phyloP scores from a whole-genome alignment of 2,113 vertebrate species.

The Protobothrops mucrosquamatus region DNA sequence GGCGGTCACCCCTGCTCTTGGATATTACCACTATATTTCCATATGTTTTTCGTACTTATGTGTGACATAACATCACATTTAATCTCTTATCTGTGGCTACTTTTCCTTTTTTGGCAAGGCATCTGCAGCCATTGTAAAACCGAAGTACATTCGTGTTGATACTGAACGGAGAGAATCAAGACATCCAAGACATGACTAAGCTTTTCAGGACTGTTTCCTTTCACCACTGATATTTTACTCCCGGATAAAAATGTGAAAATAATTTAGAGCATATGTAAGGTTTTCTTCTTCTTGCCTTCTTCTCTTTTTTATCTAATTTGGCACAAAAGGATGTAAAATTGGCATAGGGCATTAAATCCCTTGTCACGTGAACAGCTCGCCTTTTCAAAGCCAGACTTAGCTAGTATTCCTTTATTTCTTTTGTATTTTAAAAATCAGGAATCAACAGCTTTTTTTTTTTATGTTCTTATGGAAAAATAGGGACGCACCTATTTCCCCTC shows the following conservation, averaged over 20 bases:
- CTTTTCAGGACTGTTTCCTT: neutral
- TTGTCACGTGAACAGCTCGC: neutral
- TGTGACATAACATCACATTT: neutral
- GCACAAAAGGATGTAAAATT: neutral
- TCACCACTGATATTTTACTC: neutral
- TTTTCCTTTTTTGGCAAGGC: neutral
- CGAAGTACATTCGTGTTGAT: neutral
- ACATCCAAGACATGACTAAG: neutral
- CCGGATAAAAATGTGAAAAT: neutral
- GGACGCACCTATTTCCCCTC: neutral
- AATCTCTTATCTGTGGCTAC: neutral
- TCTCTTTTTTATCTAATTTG: neutral
- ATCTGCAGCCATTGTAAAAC: neutral
- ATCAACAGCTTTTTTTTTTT: neutral
- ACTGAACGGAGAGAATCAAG: neutral
- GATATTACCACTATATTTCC: neutral
- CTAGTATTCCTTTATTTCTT: neutral
- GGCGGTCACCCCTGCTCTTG: neutral
- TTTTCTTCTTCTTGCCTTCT: neutral
- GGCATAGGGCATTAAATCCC: neutral
- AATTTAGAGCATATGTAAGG: neutral
- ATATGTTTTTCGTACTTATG: neutral
- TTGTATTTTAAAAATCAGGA: neutral
- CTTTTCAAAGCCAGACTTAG: neutral
- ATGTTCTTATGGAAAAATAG: neutral